A percentile compares a stretch with the other conserved stretches of the same genome.
phyloP scores from a whole-genome alignment of 2,797 vertebrate genomes.

The Cossypha heuglini region DNA sequence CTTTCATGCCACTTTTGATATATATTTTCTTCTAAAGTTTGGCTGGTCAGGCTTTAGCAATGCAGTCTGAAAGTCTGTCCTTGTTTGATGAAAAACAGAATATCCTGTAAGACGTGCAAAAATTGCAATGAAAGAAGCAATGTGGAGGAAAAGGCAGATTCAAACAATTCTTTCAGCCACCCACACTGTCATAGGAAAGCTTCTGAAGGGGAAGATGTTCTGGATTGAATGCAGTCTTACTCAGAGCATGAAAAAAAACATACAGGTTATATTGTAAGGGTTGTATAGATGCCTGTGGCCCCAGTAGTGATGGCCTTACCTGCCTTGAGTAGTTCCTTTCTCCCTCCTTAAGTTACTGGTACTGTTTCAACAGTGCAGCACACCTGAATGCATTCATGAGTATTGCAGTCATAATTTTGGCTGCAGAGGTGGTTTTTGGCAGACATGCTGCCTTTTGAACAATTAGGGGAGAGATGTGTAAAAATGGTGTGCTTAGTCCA shows the following conservation, averaged over 20 bases:
- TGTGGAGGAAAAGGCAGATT: background rate
- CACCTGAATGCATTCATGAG: background rate
- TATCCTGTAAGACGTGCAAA: background rate
- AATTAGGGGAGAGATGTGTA: background rate
- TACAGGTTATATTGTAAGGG: accelerated
- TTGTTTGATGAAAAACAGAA: slow-evolving; percentile 18
- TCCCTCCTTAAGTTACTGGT: background rate
- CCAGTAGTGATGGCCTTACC: background rate
- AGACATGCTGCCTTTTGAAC: background rate
- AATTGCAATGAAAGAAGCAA: background rate
- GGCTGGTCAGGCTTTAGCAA: background rate
- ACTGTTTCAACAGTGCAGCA: background rate
- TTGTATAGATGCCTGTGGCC: background rate
- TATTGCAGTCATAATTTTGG: background rate
- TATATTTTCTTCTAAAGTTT: background rate
- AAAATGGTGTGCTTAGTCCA: background rate
- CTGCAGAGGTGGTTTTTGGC: background rate
- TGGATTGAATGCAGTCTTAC: background rate
- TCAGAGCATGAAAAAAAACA: accelerated
- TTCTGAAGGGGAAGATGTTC: background rate
- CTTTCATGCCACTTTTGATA: background rate
- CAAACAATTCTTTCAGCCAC: background rate
- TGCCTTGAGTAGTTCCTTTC: accelerated
- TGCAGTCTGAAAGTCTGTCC: background rate
- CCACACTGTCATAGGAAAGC: background rate